Percentiles rank a stretch among this genome's conserved stretches.
Conservation (phyloP, 2,113 vertebrate genomes). For the Gobio gobio region DNA sequence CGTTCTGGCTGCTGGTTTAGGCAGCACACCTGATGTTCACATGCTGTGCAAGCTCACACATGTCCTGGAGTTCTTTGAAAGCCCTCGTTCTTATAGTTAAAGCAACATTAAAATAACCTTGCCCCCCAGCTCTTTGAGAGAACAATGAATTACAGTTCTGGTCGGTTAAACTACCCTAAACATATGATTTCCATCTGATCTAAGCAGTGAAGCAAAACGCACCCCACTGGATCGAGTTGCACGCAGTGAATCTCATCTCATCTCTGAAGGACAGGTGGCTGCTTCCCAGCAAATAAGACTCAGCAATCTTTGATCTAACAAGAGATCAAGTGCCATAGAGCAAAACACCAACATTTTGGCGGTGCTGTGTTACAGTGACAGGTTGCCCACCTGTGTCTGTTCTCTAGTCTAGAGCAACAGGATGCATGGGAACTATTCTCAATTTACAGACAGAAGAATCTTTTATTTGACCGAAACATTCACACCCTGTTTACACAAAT, state of each 20-base stretch:
- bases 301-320: conserved; percentile 40
- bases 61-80: neutral
- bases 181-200: conserved; percentile 56
- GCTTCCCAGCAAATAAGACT: conserved; percentile 21
- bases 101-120: conserved; percentile 5
- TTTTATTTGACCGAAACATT: neutral
- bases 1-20: neutral
- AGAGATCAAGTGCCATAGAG: conserved; percentile 41
- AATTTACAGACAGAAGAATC: neutral
- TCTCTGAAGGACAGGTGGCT: conserved; percentile 37
- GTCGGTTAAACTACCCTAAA: neutral
- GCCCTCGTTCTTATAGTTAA: neutral
- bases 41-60: neutral
- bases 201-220: conserved; percentile 2
- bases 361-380: conserved; percentile 19
- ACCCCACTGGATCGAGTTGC: conserved; percentile 33
- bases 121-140: conserved; percentile 9
- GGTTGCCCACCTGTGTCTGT: conserved; percentile 38
- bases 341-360: conserved; percentile 13
- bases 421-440: conserved; percentile 18
- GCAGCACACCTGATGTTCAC: neutral
- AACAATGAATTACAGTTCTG: neutral
- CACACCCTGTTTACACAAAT: conserved; percentile 4
- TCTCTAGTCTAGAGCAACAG: conserved; percentile 1
- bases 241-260: conserved; percentile 43